These are phyloP conservation scores for Lordiphosa clarofinis DNA, from an alignment of 1,140 invertebrate genomes.

Conservation along the genomic window DNA sequence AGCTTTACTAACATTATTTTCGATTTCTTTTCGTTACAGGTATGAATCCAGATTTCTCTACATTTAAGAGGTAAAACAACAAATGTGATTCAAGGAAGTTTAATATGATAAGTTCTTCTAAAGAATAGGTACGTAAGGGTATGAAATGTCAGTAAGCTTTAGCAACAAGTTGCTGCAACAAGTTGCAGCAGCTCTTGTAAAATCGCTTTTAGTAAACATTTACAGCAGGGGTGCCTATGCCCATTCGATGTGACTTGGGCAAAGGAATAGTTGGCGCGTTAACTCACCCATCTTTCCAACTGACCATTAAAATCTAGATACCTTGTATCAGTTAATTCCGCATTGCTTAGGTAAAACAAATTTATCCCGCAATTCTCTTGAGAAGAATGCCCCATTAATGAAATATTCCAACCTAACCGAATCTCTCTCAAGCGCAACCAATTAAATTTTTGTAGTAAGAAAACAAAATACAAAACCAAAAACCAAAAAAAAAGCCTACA, in stretches of 20 bases:
- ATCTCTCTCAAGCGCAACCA: slow-evolving; percentile 68
- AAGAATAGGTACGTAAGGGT: too few relatives aligned
- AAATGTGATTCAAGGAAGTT: too few relatives aligned
- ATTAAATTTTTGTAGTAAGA: slow-evolving; percentile 59
- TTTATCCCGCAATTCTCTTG: slow-evolving; percentile 10
- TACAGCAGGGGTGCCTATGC: too few relatives aligned
- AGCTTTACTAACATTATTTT: slow-evolving; percentile 4
- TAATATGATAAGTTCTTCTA: too few relatives aligned
- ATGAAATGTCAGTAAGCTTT: too few relatives aligned
- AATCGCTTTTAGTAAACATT: too few relatives aligned
- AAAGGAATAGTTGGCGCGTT: too few relatives aligned
- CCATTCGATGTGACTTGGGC: too few relatives aligned
- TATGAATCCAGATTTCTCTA: slow-evolving; percentile 3
- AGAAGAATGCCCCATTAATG: slow-evolving; percentile 42
- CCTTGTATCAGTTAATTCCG: slow-evolving; percentile 25
- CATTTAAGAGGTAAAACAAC: not conserved
- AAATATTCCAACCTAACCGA: slow-evolving; percentile 28
- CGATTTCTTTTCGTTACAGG: slow-evolving; percentile 17
- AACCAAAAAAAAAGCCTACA: slow-evolving; percentile 28
- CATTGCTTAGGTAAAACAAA: not conserved
- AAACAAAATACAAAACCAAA: too few relatives aligned
- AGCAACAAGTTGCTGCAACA: too few relatives aligned
- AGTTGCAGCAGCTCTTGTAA: too few relatives aligned
- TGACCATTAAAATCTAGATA: slow-evolving; percentile 3
- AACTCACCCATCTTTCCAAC: too few relatives aligned